Percentiles rank a stretch among this genome's conserved stretches.
These are phyloP conservation scores for Pseudomugil gertrudae DNA, from an alignment of 2,797 vertebrate genomes.

Conservation along the genomic window DNA sequence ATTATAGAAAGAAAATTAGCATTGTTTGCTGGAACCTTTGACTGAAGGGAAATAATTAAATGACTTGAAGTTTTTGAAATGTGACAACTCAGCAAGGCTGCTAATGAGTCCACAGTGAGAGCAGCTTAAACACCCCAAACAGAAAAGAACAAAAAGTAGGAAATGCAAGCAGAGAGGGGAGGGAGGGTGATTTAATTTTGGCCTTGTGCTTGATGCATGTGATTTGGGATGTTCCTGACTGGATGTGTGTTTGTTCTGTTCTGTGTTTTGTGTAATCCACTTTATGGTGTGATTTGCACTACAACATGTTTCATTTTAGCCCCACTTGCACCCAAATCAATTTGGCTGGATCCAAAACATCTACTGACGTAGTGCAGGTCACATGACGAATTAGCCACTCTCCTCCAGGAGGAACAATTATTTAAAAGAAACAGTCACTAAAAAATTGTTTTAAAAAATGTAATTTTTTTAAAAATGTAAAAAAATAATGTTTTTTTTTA, in stretches of 20 bases:
- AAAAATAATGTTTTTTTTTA: too few species aligned
- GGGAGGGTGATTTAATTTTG: conserved; percentile 25
- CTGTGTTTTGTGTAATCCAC: conserved; percentile 34
- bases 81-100: conserved; percentile 28
- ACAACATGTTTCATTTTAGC: conserved; percentile 12
- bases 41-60: conserved; percentile 30
- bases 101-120: conserved; percentile 35
- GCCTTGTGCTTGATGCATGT: conserved; percentile 63
- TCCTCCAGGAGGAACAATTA: conserved; percentile 21
- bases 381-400: conserved; percentile 58
- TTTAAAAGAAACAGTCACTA: conserved; percentile 1
- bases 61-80: conserved; percentile 26
- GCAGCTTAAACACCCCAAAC: conserved; percentile 22
- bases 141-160: not conserved
- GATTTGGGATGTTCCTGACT: conserved; percentile 34
- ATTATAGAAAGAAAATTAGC: conserved; percentile 21
- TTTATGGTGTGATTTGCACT: conserved; percentile 70
- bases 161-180: conserved; percentile 3
- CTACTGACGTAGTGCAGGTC: conserved; percentile 66
- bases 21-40: conserved; percentile 29
- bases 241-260: conserved; percentile 41
- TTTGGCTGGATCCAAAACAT: not conserved
- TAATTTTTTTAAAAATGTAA: too few species aligned
- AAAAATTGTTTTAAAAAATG: too few species aligned
- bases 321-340: conserved; percentile 14